Evolutionary conservation across 2,797 vertebrate species (phyloP), one percentile per base, ranked within the genome.

Genomic region (Hippocampus kuda): DNA sequence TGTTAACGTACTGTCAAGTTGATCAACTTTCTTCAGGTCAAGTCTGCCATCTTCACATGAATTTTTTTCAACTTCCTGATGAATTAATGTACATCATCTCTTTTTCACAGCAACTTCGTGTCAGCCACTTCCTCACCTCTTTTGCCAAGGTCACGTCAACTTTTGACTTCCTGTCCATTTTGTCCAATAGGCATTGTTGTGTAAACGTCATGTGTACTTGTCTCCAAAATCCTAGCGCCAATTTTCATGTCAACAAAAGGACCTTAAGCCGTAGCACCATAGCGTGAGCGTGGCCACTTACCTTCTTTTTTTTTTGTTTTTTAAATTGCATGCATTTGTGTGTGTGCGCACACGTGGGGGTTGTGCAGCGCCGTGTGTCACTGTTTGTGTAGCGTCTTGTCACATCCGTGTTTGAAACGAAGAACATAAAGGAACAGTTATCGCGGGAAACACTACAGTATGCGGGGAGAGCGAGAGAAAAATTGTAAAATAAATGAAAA

Each of bases 401-500:
- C 82, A 61, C 59, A 20, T 84, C 70, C 4, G 80, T 88, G 87
- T 89, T 80, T 75, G 27, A 73, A 64, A 70, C 68, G 51, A 44
- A 72, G 71, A 74, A 75, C 30, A 75, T 74, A 72, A 81, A 51
- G 72, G 68, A 88, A 83, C 85, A 88, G 88, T 83, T 85, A 84
- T 84, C 87, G 80, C 82, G 76, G 81, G 75, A 80, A 81, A 88
- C 85, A 89, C 86, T 87, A 89, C 79, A 88, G 77, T 77, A 78
- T 79, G 84, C 75, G 87, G 79, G 80, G 78, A 88, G 82, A 82
- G n/a, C n/a, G n/a, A 22, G 80, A 86, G 80, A 85, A 60, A 8
- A 60, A 82, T 83, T 88, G 86, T 88, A 88, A 84, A 83, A 83
- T 85, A 85, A 24, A 53, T 38, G 22, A 48, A 83, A 85, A 83